A percentile compares a stretch with the other conserved stretches of the same genome.
Evolutionary conservation across 2,797 vertebrate genomes (phyloP).

Genomic region (Liparis tanakae): DNA sequence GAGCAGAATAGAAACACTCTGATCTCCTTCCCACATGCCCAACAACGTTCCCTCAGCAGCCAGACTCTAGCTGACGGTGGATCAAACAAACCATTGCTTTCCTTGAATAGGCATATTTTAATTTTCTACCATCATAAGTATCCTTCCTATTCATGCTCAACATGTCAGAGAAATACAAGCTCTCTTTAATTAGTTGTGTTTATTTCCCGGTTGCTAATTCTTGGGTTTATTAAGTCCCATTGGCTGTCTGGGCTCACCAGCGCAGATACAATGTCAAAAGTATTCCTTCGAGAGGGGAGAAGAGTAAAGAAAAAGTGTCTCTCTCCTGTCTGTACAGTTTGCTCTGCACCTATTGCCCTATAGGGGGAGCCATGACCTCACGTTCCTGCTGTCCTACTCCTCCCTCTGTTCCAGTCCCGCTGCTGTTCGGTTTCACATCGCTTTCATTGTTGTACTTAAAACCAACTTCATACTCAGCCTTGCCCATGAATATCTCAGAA

Average conservation of each 20-base stretch:
- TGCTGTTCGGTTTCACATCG: constrained; percentile 41
- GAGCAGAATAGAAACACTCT: constrained; percentile 62
- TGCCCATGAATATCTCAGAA: constrained; percentile 47
- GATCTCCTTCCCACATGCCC: constrained; percentile 67
- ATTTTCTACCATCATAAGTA: constrained; percentile 39
- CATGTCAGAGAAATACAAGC: constrained; percentile 26
- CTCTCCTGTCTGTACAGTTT: constrained; percentile 13
- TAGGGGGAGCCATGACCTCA: constrained; percentile 85
- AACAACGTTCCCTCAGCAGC: constrained; percentile 49
- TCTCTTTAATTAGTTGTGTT: constrained; percentile 32
- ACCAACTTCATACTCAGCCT: constrained; percentile 38
- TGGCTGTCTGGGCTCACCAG: constrained; percentile 40
- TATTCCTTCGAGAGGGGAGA: constrained; percentile 22
- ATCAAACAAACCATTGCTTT: constrained; percentile 61
- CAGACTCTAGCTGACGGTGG: constrained; percentile 52
- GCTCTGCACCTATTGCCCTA: constrained; percentile 60
- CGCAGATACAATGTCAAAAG: constrained; percentile 17
- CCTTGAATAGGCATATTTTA: constrained; percentile 28
- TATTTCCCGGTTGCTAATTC: constrained; percentile 49
- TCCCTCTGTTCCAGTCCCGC: constrained; percentile 19
- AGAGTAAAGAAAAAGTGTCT: constrained; percentile 37
- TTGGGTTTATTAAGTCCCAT: constrained; percentile 38
- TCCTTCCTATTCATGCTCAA: constrained; percentile 36
- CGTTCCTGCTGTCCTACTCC: constrained; percentile 39
- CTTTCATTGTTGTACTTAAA: constrained; percentile 46